Evolutionary conservation across 2,888 invertebrate genomes (phyloP), one percentile per base, ranked within the genome.

Genomic region (Petrophora chlorosata): DNA sequence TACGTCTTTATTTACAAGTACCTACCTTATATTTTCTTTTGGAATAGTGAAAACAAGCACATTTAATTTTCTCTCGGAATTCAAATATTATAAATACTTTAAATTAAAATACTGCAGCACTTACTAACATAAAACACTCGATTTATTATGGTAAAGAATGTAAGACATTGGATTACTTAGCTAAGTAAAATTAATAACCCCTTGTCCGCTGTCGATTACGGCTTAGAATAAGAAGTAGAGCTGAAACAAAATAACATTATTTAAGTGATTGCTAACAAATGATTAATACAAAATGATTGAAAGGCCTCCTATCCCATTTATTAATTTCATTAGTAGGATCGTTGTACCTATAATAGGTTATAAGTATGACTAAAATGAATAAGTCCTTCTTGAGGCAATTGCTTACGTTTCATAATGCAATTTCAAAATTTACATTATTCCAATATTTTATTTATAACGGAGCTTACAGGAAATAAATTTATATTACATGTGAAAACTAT

Each of bases 1-100:
- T 88, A 84, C 85, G 70, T 83, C 79, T 80, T 85, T 88, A 86
- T 85, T 85, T 86, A 82, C 85, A 80, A 81, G 79, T 75, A 68
- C 61, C 64, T 65, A 70, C 45, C 45, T 56, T 33, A 48, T 50
- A 53, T 48, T 48, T 45, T 48, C 16, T 33, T 32, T 22, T 14
- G 25, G 15, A 39, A 23, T 25, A 52, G 36, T 40, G 42, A 39
- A 45, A 51, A 55, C 47, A 51, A 39, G 36, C 45, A 52, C 32
- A 28, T 38, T 49, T 23, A 29, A 49, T 41, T 51, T 49, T 46
- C 30, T 41, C 36, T 22, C 36, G 40, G 38, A 14, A 26, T 19
- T 39, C 8, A 17, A 15, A 32, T 42, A 32, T 42, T 28, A 51
- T 38, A 10, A 55, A 59, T 53, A 59, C 49, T 47, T 45, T 39